These are phyloP conservation scores for Aporophyla lueneburgensis DNA, from an alignment of 2,888 invertebrate species.

Conservation along the genomic window DNA sequence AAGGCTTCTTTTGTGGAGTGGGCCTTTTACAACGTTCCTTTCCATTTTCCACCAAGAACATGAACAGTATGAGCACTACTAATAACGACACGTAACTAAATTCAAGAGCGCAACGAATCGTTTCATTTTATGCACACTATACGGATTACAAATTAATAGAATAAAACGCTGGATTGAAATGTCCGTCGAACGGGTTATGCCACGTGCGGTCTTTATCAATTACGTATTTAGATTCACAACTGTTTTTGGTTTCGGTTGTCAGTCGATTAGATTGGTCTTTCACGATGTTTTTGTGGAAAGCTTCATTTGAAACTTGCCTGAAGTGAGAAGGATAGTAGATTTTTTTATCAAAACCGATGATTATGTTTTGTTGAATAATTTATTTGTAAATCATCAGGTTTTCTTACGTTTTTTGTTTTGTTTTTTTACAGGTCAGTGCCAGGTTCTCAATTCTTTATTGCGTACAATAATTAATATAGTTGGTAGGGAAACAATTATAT, in stretches of 20 bases:
- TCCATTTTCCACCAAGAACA: constrained; percentile 12
- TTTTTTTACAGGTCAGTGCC: no score
- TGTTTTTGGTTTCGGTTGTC: constrained; percentile 18
- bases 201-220: constrained; percentile 59
- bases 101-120: constrained; percentile 84
- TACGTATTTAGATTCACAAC: constrained; percentile 21
- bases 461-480: no score
- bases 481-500: no score
- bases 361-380: background rate
- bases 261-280: constrained; percentile 2
- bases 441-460: no score
- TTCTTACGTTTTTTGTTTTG: no score
- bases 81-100: constrained; percentile 87
- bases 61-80: constrained; percentile 69
- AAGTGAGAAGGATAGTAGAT: background rate
- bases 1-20: background rate
- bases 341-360: background rate
- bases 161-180: constrained; percentile 67
- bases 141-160: constrained; percentile 72
- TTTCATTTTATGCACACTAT: constrained; percentile 76
- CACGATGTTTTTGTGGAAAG: background rate
- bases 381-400: no score
- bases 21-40: constrained; percentile 22
- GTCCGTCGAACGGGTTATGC: constrained; percentile 59
- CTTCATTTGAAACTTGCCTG: background rate